Percentiles rank a stretch among this genome's conserved stretches.
phyloP scores from a whole-genome alignment of 2,797 vertebrate species.

The Acestrorhynchus altus region DNA sequence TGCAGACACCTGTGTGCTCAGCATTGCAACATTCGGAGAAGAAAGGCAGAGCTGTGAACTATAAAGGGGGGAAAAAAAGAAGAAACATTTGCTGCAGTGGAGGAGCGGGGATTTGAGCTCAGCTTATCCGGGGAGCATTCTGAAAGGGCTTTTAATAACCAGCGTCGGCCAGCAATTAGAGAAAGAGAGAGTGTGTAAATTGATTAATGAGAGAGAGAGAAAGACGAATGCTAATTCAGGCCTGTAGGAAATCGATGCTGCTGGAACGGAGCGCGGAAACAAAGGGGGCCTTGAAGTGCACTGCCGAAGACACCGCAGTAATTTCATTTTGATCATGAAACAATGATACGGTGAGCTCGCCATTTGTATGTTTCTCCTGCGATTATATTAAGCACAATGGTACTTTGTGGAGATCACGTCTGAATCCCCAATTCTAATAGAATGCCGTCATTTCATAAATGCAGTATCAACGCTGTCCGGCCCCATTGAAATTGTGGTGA shows the following conservation, averaged over 20 bases:
- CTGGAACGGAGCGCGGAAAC: slow-evolving; percentile 60
- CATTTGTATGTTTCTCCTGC: slow-evolving; percentile 74
- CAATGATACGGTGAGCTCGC: slow-evolving; percentile 70
- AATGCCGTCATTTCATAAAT: slow-evolving; percentile 73
- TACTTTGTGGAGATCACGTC: slow-evolving; percentile 72
- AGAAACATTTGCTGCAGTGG: slow-evolving; percentile 51
- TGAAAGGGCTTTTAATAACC: slow-evolving; percentile 64
- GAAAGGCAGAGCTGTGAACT: slow-evolving; percentile 23
- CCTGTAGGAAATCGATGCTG: slow-evolving; percentile 61
- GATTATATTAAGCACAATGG: slow-evolving; percentile 72
- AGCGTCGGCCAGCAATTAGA: slow-evolving; percentile 55
- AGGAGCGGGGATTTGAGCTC: slow-evolving; percentile 53
- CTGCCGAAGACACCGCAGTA: slow-evolving; percentile 59
- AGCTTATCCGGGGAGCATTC: slow-evolving; percentile 56
- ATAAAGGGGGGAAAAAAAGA: slow-evolving; percentile 8
- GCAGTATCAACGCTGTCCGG: slow-evolving; percentile 69
- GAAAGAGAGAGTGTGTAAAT: slow-evolving; percentile 63
- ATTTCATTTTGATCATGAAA: slow-evolving; percentile 68
- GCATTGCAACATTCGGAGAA: slow-evolving; percentile 33
- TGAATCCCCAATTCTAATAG: slow-evolving; percentile 75
- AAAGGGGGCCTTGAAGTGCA: slow-evolving; percentile 62
- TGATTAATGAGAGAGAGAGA: slow-evolving; percentile 64
- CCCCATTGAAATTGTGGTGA: slow-evolving; percentile 64
- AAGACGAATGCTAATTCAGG: slow-evolving; percentile 62
- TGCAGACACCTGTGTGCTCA: slow-evolving; percentile 14